These are phyloP conservation scores for Cyrtonyx montezumae DNA, from an alignment of 2,113 vertebrate genomes.

Conservation along the genomic window DNA sequence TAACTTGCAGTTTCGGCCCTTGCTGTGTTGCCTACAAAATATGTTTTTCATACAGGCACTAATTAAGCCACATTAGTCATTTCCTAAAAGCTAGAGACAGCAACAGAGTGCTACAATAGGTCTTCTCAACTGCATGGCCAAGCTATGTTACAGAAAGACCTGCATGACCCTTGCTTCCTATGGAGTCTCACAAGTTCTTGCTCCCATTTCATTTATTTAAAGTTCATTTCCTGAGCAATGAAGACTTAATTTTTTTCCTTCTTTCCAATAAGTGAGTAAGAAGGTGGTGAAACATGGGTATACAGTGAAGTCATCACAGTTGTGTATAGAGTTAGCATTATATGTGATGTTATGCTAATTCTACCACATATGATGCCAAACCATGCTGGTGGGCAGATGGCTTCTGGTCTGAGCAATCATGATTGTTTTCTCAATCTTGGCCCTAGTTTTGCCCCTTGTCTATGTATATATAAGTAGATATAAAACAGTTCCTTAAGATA, in stretches of 20 bases:
- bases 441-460: neutral
- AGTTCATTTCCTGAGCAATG: neutral
- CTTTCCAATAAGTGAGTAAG: neutral
- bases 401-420: neutral
- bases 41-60: conserved; percentile 29
- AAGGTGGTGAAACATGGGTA: neutral
- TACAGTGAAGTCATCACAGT: neutral
- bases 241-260: neutral
- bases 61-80: conserved; percentile 50
- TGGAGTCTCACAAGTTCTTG: neutral
- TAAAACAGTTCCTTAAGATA: neutral
- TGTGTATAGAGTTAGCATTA: neutral
- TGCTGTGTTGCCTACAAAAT: neutral
- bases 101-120: neutral
- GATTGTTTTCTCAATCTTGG: neutral
- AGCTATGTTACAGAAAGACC: neutral
- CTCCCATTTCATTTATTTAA: conserved; percentile 14
- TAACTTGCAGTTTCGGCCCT: neutral
- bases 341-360: neutral
- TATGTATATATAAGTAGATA: neutral
- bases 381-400: neutral
- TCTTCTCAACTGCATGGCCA: neutral
- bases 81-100: conserved; percentile 23
- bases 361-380: neutral
- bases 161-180: neutral